Evolutionary conservation across 2,797 vertebrate species (phyloP).

Genomic region (Phyllotis vaccarum): DNA sequence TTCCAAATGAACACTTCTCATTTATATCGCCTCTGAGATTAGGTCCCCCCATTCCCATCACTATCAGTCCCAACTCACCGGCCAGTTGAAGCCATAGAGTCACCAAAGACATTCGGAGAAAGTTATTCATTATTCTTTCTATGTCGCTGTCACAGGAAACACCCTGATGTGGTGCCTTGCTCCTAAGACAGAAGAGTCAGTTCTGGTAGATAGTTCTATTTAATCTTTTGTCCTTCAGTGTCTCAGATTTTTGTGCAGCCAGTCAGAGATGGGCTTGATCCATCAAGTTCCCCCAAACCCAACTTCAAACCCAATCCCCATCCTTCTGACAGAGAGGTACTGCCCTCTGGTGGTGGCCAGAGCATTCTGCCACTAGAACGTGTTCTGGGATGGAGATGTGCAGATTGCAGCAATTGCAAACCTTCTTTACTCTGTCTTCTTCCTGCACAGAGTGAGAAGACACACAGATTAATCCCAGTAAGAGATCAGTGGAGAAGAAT

Average conservation of each 20-base stretch:
- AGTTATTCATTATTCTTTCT: conserved; percentile 46
- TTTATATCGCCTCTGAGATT: background rate
- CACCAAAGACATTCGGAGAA: background rate
- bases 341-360: conserved; percentile 9
- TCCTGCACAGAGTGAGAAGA: background rate
- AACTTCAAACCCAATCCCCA: background rate
- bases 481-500: background rate
- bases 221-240: background rate
- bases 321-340: background rate
- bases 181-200: background rate
- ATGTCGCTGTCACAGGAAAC: background rate
- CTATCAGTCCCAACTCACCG: conserved; percentile 40
- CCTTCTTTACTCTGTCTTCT: background rate
- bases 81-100: conserved; percentile 39
- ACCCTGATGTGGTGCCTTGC: background rate
- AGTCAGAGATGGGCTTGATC: background rate
- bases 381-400: accelerated
- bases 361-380: background rate
- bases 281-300: too few species aligned
- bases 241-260: background rate
- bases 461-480: background rate
- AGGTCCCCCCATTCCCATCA: background rate
- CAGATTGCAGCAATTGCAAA: background rate
- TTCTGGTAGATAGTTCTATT: background rate
- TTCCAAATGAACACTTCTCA: background rate